These are phyloP conservation scores for Intellagama lesueurii DNA, from an alignment of 2,797 vertebrate species.

Conservation along the genomic window DNA sequence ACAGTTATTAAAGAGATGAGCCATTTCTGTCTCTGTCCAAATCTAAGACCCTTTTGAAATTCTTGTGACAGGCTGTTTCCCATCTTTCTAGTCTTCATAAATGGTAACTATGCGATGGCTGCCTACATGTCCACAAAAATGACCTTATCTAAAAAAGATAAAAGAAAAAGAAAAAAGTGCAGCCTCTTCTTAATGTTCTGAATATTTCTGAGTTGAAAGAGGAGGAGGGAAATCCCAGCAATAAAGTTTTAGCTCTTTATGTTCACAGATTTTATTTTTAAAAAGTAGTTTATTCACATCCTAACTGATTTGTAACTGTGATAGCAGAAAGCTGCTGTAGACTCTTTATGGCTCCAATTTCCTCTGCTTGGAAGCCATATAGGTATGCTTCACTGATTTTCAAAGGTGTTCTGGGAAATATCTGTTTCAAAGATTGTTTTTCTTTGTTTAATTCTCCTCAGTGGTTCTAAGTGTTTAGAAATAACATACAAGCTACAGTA, in stretches of 20 bases:
- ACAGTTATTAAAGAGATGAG: constrained; percentile 5
- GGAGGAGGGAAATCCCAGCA: background rate
- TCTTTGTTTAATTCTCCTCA: constrained; percentile 38
- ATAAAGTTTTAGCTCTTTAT: constrained; percentile 16
- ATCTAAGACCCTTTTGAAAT: constrained; percentile 1
- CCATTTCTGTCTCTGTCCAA: background rate
- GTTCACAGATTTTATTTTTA: constrained; percentile 26
- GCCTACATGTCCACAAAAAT: background rate
- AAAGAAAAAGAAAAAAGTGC: background rate
- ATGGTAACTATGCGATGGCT: background rate
- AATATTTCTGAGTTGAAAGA: background rate
- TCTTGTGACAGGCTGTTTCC: background rate
- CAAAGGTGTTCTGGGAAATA: constrained; percentile 48
- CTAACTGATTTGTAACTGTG: constrained; percentile 30
- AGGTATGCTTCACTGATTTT: constrained; percentile 42
- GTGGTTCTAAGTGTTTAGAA: constrained; percentile 32
- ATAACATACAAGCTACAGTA: constrained; percentile 18
- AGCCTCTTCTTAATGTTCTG: constrained; percentile 2
- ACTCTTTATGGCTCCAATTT: constrained; percentile 41
- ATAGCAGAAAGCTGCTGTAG: constrained; percentile 30
- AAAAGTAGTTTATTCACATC: background rate
- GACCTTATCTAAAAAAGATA: background rate
- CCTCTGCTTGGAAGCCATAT: constrained; percentile 1
- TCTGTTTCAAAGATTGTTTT: constrained; percentile 33
- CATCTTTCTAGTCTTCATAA: background rate